Conservation (phyloP, 2,888 invertebrate genomes). For the Liodrosophila aerea region DNA sequence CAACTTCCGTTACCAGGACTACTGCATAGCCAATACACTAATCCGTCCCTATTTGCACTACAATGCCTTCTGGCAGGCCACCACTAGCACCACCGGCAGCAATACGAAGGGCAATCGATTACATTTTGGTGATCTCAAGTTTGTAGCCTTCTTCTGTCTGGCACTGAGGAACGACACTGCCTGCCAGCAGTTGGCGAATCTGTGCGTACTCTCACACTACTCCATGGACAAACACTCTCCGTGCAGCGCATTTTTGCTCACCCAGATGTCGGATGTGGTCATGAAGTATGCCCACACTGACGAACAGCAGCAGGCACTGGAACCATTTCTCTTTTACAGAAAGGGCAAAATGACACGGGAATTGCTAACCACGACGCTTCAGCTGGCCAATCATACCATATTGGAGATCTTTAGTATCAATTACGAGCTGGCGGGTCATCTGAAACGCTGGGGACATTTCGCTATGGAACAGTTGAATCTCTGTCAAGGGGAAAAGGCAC, state of each 20-base stretch:
- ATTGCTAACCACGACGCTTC: slow-evolving; percentile 60
- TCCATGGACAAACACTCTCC: slow-evolving; percentile 83
- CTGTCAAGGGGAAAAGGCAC: slow-evolving; percentile 57
- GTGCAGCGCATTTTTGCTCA: slow-evolving; percentile 81
- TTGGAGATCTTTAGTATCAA: slow-evolving; percentile 66
- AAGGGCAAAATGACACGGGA: slow-evolving; percentile 72
- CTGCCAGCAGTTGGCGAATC: slow-evolving; percentile 87
- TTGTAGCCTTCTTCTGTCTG: slow-evolving; percentile 81
- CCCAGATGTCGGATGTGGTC: slow-evolving; percentile 79
- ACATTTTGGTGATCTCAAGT: slow-evolving; percentile 79
- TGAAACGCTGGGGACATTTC: slow-evolving; percentile 74
- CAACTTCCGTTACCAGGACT: slow-evolving; percentile 78
- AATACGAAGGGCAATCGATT: slow-evolving; percentile 15
- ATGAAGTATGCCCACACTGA: slow-evolving; percentile 76
- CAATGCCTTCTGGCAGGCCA: slow-evolving; percentile 75
- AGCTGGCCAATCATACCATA: slow-evolving; percentile 34
- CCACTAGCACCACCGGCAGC: slow-evolving; percentile 22
- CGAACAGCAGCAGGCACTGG: slow-evolving; percentile 70
- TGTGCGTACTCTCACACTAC: slow-evolving; percentile 86
- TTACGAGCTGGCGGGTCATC: slow-evolving; percentile 69
- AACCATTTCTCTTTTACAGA: slow-evolving; percentile 80
- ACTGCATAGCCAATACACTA: slow-evolving; percentile 77
- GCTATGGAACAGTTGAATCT: slow-evolving; percentile 71
- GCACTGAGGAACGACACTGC: slow-evolving; percentile 83
- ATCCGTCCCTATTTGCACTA: slow-evolving; percentile 78